Percentiles rank a stretch among this genome's conserved stretches.
Evolutionary conservation across 2,888 invertebrate genomes (phyloP).

Genomic region (Clostera curtula): DNA sequence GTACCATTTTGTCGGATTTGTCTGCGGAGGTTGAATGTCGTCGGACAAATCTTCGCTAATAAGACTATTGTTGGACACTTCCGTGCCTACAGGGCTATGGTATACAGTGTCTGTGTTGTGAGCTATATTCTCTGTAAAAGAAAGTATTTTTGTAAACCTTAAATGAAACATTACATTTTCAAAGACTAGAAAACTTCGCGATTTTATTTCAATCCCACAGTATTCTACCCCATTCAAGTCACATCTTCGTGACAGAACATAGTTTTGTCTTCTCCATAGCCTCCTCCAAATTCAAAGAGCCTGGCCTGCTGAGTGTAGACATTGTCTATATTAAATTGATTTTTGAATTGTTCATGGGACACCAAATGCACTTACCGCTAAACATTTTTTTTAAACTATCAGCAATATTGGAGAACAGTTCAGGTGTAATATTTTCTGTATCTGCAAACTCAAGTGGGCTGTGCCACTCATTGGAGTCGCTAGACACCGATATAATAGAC

Average conservation of each 20-base stretch:
- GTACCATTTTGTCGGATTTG: constrained; percentile 39
- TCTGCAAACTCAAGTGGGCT: constrained; percentile 16
- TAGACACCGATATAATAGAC: constrained; percentile 41
- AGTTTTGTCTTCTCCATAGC: too few species aligned
- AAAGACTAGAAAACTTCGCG: too few species aligned
- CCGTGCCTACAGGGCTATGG: constrained; percentile 22
- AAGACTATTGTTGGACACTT: constrained; percentile 34
- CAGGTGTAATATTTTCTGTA: constrained; percentile 21
- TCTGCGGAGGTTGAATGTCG: constrained; percentile 16
- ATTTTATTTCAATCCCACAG: too few species aligned
- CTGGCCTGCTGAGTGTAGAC: too few species aligned
- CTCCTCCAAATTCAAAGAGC: too few species aligned
- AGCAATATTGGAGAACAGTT: constrained; percentile 32
- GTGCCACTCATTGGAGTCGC: constrained; percentile 22
- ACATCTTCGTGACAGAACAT: too few species aligned
- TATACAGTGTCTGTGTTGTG: constrained; percentile 18
- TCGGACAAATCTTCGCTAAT: constrained; percentile 58
- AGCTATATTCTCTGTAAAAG: constrained; percentile 14
- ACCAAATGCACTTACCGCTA: constrained; percentile 27
- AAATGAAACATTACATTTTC: too few species aligned
- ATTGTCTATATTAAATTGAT: too few species aligned
- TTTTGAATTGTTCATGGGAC: too few species aligned
- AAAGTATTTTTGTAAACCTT: neutral
- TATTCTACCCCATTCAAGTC: too few species aligned
- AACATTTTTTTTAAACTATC: constrained; percentile 24